These are phyloP conservation scores for Magallana ariakensis DNA, from an alignment of 1,140 invertebrate genomes.

Conservation along the genomic window DNA sequence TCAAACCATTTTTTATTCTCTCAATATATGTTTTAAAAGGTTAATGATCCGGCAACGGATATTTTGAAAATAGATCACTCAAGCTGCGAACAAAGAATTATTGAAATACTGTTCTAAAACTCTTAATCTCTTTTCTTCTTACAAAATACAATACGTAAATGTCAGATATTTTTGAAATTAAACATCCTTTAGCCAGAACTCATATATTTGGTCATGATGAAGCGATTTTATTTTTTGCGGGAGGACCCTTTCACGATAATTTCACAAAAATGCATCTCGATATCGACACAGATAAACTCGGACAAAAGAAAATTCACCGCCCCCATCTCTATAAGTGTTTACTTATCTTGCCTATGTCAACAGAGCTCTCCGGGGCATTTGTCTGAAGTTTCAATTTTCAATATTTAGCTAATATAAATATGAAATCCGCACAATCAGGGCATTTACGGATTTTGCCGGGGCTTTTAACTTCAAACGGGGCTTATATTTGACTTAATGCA, in stretches of 20 bases:
- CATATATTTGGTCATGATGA: not conserved
- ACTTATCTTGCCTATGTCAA: not conserved
- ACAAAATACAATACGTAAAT: not conserved
- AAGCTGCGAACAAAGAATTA: too few species aligned
- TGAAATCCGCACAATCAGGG: not conserved
- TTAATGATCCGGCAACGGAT: too few species aligned
- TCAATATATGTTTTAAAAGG: too few species aligned
- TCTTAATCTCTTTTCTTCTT: not conserved
- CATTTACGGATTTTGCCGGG: not conserved
- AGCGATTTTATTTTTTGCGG: not conserved
- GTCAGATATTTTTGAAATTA: conserved; percentile 12
- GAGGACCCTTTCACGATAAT: not conserved
- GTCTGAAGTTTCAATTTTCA: conserved; percentile 8
- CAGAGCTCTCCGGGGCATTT: not conserved
- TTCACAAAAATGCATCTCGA: not conserved
- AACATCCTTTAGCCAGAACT: not conserved
- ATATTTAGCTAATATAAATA: conserved; percentile 9
- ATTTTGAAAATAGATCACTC: too few species aligned
- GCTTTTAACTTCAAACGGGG: conserved; percentile 1
- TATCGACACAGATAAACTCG: not conserved
- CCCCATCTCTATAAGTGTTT: not conserved
- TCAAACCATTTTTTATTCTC: too few species aligned
- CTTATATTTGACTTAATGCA: not conserved
- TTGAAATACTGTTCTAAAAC: not conserved
- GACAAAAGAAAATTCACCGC: not conserved